Percentiles rank a stretch among this genome's conserved stretches.
Evolutionary conservation across 2,797 vertebrate genomes (phyloP).

Genomic region (Coccyzus lansbergi): DNA sequence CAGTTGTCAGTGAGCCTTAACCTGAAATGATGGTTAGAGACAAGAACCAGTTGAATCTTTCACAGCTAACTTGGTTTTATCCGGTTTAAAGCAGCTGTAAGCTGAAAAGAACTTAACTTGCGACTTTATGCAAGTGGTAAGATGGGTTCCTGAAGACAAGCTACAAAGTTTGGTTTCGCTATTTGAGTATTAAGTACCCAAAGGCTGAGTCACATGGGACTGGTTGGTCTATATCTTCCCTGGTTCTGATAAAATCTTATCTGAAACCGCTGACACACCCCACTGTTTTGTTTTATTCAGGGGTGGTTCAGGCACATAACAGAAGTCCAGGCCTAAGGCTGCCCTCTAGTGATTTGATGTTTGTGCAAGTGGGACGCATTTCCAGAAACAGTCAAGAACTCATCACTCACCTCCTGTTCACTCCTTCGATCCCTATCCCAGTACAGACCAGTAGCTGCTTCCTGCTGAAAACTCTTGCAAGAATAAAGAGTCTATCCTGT

Average conservation of each 20-base stretch:
- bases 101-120: not conserved
- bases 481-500: not conserved
- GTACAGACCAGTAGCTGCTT: not conserved
- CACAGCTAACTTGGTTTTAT: not conserved
- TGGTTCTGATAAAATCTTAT: not conserved
- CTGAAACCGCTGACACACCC: not conserved
- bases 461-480: not conserved
- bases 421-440: not conserved
- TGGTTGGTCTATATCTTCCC: not conserved
- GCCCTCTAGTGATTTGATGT: constrained; percentile 60
- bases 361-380: not conserved
- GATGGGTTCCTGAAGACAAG: not conserved
- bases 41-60: not conserved
- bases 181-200: not conserved
- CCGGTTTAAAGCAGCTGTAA: not conserved
- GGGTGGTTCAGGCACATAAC: not conserved
- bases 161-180: not conserved
- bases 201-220: not conserved
- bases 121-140: not conserved
- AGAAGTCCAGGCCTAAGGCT: constrained; percentile 29
- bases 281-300: not conserved
- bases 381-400: not conserved
- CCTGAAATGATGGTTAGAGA: not conserved
- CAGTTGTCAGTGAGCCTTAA: not conserved
- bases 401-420: not conserved